These are phyloP conservation scores for Ptychobarbus kaznakovi DNA, from an alignment of 2,797 vertebrate genomes.

Conservation along the genomic window DNA sequence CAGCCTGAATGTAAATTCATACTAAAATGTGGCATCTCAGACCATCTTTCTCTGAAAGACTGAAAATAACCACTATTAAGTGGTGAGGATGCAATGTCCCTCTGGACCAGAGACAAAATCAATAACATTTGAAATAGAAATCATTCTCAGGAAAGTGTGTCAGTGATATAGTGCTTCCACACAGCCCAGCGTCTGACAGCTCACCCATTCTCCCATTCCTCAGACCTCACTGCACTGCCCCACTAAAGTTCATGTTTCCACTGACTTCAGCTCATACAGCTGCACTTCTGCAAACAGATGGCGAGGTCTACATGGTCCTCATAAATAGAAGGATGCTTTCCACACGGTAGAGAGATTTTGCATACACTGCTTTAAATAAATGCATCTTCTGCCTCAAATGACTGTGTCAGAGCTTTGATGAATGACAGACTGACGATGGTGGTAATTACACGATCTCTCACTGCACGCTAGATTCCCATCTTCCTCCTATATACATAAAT, in stretches of 20 bases:
- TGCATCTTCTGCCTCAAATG: slow-evolving; percentile 4
- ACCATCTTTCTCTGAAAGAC: slow-evolving; percentile 47
- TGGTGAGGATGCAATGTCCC: slow-evolving; percentile 68
- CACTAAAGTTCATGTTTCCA: slow-evolving; percentile 21
- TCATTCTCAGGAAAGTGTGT: slow-evolving; percentile 64
- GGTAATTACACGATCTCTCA: slow-evolving; percentile 30
- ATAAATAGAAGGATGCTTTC: background rate
- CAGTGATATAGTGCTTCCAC: slow-evolving; percentile 37
- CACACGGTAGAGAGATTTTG: background rate
- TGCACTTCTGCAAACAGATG: background rate
- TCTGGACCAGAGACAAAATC: slow-evolving; percentile 75
- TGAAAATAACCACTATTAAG: slow-evolving; percentile 67
- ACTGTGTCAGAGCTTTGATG: slow-evolving; percentile 21
- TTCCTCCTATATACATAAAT: slow-evolving; percentile 72
- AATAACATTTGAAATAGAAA: slow-evolving; percentile 76
- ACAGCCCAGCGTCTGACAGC: slow-evolving; percentile 22
- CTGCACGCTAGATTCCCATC: slow-evolving; percentile 25
- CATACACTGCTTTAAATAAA: background rate
- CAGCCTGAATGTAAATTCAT: slow-evolving; percentile 1
- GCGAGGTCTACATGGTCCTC: background rate
- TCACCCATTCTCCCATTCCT: slow-evolving; percentile 7
- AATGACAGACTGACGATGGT: slow-evolving; percentile 24
- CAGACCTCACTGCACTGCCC: slow-evolving; percentile 3
- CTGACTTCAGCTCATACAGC: background rate
- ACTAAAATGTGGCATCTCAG: slow-evolving; percentile 19